These are phyloP conservation scores for Plutomurus gul DNA, from an alignment of 1,140 invertebrate genomes.

Conservation along the genomic window DNA sequence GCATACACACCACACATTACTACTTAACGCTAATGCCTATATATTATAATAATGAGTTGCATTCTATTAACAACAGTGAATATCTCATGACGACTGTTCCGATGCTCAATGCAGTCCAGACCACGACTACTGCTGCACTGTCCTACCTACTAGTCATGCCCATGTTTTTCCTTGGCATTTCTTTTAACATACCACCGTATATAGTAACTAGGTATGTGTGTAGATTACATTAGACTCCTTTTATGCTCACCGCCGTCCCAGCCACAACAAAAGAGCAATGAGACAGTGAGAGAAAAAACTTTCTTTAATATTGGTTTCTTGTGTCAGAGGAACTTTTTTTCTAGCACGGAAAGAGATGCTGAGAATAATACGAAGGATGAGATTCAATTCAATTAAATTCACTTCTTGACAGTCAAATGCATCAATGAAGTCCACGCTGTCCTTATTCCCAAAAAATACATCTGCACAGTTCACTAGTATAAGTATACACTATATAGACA, in stretches of 20 bases:
- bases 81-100: too few species aligned
- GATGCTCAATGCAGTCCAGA: neutral
- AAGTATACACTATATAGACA: too few species aligned
- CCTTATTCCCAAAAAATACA: too few species aligned
- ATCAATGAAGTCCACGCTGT: neutral
- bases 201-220: neutral
- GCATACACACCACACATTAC: too few species aligned
- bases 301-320: constrained; percentile 15
- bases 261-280: neutral
- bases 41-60: too few species aligned
- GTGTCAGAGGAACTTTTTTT: neutral
- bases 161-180: neutral
- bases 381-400: constrained; percentile 27
- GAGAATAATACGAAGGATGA: neutral
- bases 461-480: neutral
- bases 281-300: neutral
- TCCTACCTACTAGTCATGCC: constrained; percentile 1
- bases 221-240: neutral
- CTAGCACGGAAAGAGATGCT: neutral
- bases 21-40: too few species aligned
- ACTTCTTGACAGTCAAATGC: constrained; percentile 26
- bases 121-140: neutral
- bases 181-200: neutral
- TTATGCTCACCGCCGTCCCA: constrained; percentile 3
- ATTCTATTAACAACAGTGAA: too few species aligned